A percentile compares a stretch with the other conserved stretches of the same genome.
phyloP scores from a whole-genome alignment of 2,888 invertebrate species.

The Sinohyriopsis cumingii region DNA sequence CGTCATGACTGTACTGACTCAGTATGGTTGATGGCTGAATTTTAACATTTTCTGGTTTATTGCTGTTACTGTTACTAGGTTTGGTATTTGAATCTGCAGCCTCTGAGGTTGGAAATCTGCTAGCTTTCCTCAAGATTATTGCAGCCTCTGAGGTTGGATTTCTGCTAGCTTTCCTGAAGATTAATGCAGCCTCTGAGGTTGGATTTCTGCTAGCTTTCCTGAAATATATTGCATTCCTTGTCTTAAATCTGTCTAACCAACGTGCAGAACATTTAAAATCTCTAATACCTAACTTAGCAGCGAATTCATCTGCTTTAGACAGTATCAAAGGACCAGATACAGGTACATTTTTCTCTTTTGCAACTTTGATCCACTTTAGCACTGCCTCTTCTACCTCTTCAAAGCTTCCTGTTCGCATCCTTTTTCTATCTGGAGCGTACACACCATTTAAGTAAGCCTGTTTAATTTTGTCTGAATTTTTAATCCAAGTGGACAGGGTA shows the following conservation, averaged over 20 bases:
- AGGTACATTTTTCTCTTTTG: constrained; percentile 14
- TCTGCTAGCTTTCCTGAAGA: neutral
- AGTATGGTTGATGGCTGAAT: constrained; percentile 7
- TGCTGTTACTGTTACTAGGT: no score
- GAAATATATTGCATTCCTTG: constrained; percentile 4
- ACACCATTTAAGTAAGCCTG: constrained; percentile 12
- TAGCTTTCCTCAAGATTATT: constrained; percentile 5
- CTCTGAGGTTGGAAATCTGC: constrained; percentile 12
- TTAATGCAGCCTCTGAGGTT: constrained; percentile 8
- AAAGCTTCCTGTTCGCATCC: constrained; percentile 12
- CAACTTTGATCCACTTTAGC: constrained; percentile 20
- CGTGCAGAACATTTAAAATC: constrained; percentile 11
- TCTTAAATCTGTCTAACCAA: constrained; percentile 16
- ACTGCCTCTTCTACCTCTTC: constrained; percentile 22
- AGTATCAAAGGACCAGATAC: constrained; percentile 12
- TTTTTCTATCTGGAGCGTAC: constrained; percentile 16
- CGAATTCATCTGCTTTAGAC: constrained; percentile 14
- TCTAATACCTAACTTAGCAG: constrained; percentile 1
- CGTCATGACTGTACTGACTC: constrained; percentile 19
- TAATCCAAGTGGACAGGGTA: constrained; percentile 32
- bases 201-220: constrained; percentile 11
- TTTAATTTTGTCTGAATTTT: constrained; percentile 22
- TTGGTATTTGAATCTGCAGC: neutral
- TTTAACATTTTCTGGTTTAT: neutral
- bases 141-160: neutral